Percentiles rank a stretch among this genome's conserved stretches.
Evolutionary conservation across 2,113 vertebrate genomes (phyloP).

Genomic region (Nothobranchius kuhntae): DNA sequence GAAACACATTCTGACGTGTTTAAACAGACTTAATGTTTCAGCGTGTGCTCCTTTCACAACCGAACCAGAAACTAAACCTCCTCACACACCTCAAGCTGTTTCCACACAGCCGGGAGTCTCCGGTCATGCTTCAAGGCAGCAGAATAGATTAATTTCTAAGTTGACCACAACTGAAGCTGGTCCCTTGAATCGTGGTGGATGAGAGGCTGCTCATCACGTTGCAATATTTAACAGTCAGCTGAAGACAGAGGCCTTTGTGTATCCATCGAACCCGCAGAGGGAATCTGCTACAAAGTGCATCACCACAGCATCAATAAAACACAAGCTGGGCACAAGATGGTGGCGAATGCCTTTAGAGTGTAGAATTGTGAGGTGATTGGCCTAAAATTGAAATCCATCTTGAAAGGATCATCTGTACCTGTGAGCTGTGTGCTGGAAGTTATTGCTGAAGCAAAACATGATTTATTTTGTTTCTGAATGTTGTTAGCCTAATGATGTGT

Average conservation of each 20-base stretch:
- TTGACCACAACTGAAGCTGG: slow-evolving; percentile 32
- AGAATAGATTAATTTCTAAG: slow-evolving; percentile 41
- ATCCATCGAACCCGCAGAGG: slow-evolving; percentile 29
- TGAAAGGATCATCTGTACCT: too few relatives aligned
- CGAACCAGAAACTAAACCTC: not conserved
- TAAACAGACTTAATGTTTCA: too few relatives aligned
- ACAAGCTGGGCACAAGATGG: slow-evolving; percentile 23
- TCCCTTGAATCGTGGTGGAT: slow-evolving; percentile 20
- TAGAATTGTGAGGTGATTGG: not conserved
- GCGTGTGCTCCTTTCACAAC: too few relatives aligned
- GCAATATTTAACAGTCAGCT: slow-evolving; percentile 57
- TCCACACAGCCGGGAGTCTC: slow-evolving; percentile 17
- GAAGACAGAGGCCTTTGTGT: slow-evolving; percentile 35
- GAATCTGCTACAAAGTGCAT: slow-evolving; percentile 33
- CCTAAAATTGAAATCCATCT: too few relatives aligned
- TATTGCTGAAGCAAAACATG: too few relatives aligned
- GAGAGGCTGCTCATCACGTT: slow-evolving; percentile 29
- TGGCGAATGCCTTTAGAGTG: not conserved
- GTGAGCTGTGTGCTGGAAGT: too few relatives aligned
- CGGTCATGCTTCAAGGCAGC: slow-evolving; percentile 36
- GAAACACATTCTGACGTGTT: too few relatives aligned
- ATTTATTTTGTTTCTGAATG: slow-evolving; percentile 6
- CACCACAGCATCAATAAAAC: slow-evolving; percentile 44
- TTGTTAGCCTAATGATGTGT: slow-evolving; percentile 18
- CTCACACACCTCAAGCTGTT: not conserved